phyloP scores from a whole-genome alignment of 2,888 invertebrate species.

The Drosophila stalkeri region DNA sequence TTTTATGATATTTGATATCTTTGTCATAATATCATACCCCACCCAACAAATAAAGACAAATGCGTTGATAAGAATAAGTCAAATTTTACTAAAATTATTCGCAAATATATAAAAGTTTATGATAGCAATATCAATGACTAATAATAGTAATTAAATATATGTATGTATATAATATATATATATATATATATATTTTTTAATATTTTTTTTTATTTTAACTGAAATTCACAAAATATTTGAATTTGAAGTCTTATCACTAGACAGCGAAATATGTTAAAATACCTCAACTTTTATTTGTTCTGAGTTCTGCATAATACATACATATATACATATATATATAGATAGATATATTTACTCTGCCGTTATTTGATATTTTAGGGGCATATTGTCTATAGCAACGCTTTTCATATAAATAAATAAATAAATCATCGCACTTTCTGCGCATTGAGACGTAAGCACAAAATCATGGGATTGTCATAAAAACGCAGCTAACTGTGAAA shows the following conservation, averaged over 20 bases:
- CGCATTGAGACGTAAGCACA: constrained; percentile 36
- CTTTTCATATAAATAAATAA: not conserved
- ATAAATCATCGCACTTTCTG: constrained; percentile 18
- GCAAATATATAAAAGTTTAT: not conserved
- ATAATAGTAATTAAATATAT: not conserved
- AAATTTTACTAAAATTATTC: not conserved
- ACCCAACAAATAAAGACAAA: not conserved
- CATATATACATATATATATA: no score
- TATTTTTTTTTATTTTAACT: no score
- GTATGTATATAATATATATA: no score
- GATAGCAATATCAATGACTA: not conserved
- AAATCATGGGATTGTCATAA: constrained; percentile 27
- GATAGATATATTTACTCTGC: not conserved
- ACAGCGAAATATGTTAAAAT: not conserved
- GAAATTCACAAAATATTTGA: not conserved
- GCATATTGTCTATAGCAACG: constrained; percentile 16
- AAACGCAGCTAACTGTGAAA: constrained; percentile 58
- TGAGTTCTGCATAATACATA: no score
- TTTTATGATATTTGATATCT: constrained; percentile 1
- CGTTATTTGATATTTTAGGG: constrained; percentile 7
- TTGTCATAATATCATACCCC: not conserved
- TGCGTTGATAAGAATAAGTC: not conserved
- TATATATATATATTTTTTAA: no score
- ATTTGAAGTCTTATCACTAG: not conserved
- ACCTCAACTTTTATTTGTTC: not conserved